Percentiles rank a stretch among this genome's conserved stretches.
These are phyloP conservation scores for Bursaphelenchus okinawaensis DNA, from an alignment of 2,888 invertebrate genomes.

Conservation along the genomic window DNA sequence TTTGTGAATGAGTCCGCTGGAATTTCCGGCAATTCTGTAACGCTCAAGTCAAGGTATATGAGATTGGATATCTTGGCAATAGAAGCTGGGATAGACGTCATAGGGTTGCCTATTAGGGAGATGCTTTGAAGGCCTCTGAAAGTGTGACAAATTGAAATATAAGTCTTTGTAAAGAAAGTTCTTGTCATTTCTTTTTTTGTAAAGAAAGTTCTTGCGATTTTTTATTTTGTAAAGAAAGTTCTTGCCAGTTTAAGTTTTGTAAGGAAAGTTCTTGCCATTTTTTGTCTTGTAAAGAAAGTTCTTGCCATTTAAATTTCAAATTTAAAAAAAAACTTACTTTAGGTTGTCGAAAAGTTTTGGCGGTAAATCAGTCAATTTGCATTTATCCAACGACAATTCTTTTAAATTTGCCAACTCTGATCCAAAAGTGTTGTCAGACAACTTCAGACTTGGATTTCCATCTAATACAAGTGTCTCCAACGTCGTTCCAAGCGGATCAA, in stretches of 20 bases:
- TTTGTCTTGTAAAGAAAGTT: too few species aligned
- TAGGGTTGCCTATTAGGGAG: conserved; percentile 36
- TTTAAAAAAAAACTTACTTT: conserved; percentile 26
- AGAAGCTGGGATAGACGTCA: conserved; percentile 35
- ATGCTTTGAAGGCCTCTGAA: conserved; percentile 33
- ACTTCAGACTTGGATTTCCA: conserved; percentile 12
- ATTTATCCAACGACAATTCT: conserved; percentile 38
- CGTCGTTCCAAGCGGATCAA: conserved; percentile 17
- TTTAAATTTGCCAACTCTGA: conserved; percentile 35
- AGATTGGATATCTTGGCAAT: conserved; percentile 27
- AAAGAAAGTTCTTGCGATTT: too few species aligned
- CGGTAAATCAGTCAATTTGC: conserved; percentile 15
- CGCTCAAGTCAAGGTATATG: conserved; percentile 34
- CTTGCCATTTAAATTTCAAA: too few species aligned
- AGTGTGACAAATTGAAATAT: too few species aligned
- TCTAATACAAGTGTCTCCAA: conserved; percentile 38
- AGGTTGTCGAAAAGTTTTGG: conserved; percentile 34
- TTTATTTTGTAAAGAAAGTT: too few species aligned
- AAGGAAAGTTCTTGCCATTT: too few species aligned
- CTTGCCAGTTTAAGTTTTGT: too few species aligned
- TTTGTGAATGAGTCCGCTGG: conserved; percentile 28
- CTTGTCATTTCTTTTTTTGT: too few species aligned
- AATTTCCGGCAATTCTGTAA: conserved; percentile 35
- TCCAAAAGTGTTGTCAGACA: conserved; percentile 20
- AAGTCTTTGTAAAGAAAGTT: too few species aligned